Conservation (phyloP, 2,888 invertebrate genomes). For the Acleris sparsana region DNA sequence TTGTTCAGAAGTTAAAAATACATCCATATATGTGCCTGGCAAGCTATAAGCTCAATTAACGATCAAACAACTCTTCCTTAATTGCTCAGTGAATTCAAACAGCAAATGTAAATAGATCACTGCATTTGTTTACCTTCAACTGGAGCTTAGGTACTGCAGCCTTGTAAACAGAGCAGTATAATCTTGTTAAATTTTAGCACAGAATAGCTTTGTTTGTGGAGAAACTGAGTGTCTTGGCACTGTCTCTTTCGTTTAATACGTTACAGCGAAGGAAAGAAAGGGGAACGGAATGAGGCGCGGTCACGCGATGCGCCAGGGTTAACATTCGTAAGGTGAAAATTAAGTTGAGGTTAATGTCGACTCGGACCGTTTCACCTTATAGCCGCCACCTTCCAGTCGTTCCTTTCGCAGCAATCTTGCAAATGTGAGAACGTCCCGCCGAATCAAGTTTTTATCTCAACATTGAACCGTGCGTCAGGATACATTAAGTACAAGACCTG, state of each 20-base stretch:
- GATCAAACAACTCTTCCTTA: not conserved
- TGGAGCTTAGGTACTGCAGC: not conserved
- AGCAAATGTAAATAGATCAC: not conserved
- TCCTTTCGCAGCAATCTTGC: slow-evolving; percentile 11
- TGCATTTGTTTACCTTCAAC: not conserved
- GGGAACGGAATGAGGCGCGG: slow-evolving; percentile 40
- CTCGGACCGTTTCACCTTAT: slow-evolving; percentile 25
- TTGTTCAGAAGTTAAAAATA: no score
- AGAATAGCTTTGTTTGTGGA: no score
- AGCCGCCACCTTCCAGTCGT: slow-evolving; percentile 6
- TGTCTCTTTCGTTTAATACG: slow-evolving; percentile 30
- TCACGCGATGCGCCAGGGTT: slow-evolving; percentile 50
- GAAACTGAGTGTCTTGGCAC: slow-evolving; percentile 8
- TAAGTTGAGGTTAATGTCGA: slow-evolving; percentile 42
- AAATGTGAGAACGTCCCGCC: not conserved
- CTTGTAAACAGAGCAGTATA: slow-evolving; percentile 1
- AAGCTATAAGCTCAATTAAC: not conserved
- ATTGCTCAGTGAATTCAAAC: slow-evolving; percentile 4
- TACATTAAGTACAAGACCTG: slow-evolving; percentile 1
- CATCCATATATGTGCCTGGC: no score
- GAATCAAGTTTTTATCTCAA: not conserved
- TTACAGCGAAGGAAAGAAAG: slow-evolving; percentile 35
- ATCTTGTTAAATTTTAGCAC: no score
- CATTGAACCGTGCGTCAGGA: not conserved
- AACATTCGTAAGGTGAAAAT: slow-evolving; percentile 50